Conservation (phyloP, 2,113 vertebrate species). For the Forbesichthys agassizii region DNA sequence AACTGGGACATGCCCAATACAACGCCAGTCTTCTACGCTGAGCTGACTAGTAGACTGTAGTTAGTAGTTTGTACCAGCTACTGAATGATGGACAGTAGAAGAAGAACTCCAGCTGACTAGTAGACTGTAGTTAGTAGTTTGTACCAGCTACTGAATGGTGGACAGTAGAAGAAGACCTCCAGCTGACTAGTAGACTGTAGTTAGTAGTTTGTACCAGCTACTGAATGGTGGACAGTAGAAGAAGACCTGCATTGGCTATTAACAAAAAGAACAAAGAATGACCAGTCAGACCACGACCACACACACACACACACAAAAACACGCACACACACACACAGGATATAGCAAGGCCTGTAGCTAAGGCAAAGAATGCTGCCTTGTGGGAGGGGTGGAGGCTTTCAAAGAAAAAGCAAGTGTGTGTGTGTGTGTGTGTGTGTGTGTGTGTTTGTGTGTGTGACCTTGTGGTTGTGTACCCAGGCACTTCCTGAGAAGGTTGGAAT, state of each 20-base stretch:
- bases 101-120: not conserved
- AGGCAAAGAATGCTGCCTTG: constrained; percentile 2
- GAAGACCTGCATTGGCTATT: not conserved
- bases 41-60: not conserved
- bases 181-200: not conserved
- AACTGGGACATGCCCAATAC: not conserved
- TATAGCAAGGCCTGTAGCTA: constrained; percentile 16
- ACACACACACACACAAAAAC: not conserved
- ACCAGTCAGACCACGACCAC: not conserved
- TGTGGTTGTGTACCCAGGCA: not conserved
- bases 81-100: not conserved
- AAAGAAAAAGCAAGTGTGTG: constrained; percentile 7
- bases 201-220: not conserved
- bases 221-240: not conserved
- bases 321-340: not conserved
- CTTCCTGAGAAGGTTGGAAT: too few relatives aligned
- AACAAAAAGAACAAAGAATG: constrained; percentile 2
- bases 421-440: not conserved
- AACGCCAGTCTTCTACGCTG: not conserved
- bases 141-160: not conserved
- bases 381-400: constrained; percentile 2
- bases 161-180: too few relatives aligned
- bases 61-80: not conserved
- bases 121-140: not conserved
- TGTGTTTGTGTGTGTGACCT: not conserved